Evolutionary conservation across 2,797 vertebrate genomes (phyloP).

Genomic region (Pseudochaenichthys georgianus): DNA sequence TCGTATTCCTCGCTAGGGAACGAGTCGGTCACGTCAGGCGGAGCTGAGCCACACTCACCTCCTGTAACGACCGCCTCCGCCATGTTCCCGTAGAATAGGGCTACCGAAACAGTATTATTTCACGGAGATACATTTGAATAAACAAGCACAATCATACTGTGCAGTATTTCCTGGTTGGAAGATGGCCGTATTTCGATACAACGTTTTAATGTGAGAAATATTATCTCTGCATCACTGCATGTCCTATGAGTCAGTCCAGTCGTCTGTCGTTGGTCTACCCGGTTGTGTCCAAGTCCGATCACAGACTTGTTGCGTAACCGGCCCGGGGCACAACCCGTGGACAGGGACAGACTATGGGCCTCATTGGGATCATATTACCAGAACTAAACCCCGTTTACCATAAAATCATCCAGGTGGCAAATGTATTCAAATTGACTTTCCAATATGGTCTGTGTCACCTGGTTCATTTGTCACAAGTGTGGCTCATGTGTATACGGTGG

Average conservation of each 20-base stretch:
- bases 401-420: background rate
- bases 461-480: slow-evolving; percentile 44
- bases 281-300: background rate
- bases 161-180: background rate
- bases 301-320: slow-evolving; percentile 18
- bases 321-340: background rate
- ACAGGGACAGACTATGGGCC: background rate
- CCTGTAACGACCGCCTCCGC: slow-evolving; percentile 18
- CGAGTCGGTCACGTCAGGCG: background rate
- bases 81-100: slow-evolving; percentile 32
- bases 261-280: background rate
- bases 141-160: background rate
- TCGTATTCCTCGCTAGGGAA: slow-evolving; percentile 83
- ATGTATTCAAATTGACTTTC: slow-evolving; percentile 44
- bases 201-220: background rate
- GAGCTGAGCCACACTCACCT: background rate
- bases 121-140: background rate
- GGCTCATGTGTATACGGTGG: slow-evolving; percentile 27
- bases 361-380: slow-evolving; percentile 9
- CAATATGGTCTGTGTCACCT: slow-evolving; percentile 36
- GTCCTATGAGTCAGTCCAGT: background rate
- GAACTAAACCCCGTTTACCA: slow-evolving; percentile 4
- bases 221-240: too few species aligned
- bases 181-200: background rate
- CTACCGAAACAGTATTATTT: background rate